A percentile compares a stretch with the other conserved stretches of the same genome.
Evolutionary conservation across 2,888 invertebrate species (phyloP).

Genomic region (Pasiphila rectangulata): DNA sequence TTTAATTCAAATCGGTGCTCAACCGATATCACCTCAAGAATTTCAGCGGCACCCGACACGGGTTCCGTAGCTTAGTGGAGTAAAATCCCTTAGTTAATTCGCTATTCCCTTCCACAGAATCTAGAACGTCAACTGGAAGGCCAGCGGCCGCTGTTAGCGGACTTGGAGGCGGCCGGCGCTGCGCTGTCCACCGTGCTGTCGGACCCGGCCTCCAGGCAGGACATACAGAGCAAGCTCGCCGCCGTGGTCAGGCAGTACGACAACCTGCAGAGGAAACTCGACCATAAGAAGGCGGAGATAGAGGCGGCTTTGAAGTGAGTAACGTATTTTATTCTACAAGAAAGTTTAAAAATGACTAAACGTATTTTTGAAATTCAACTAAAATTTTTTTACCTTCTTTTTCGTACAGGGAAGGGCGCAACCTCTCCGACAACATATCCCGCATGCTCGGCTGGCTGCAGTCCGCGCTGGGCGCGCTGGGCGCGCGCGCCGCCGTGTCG

Average conservation of each 20-base stretch:
- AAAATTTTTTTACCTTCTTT: background rate
- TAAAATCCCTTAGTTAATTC: no score
- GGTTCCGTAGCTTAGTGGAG: no score
- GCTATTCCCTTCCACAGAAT: constrained; percentile 61
- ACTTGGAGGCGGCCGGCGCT: constrained; percentile 94
- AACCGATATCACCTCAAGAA: no score
- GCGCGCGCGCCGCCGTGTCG: constrained; percentile 90
- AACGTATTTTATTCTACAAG: background rate
- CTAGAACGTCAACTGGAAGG: constrained; percentile 93
- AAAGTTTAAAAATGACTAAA: no score
- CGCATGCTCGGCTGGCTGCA: constrained; percentile 95
- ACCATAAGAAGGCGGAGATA: constrained; percentile 93
- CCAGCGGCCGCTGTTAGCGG: constrained; percentile 92
- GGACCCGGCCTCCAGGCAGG: constrained; percentile 93
- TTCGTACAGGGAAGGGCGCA: constrained; percentile 92
- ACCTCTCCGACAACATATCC: constrained; percentile 93
- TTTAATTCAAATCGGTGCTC: no score
- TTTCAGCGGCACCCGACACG: no score
- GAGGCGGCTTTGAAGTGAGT: constrained; percentile 87
- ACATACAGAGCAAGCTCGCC: constrained; percentile 93
- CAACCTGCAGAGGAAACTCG: constrained; percentile 93
- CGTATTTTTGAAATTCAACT: no score
- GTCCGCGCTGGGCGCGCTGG: constrained; percentile 87
- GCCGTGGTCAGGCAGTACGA: constrained; percentile 93
- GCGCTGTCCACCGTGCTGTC: constrained; percentile 92